These are phyloP conservation scores for Zaprionus capensis DNA, from an alignment of 1,140 invertebrate species.

Conservation along the genomic window DNA sequence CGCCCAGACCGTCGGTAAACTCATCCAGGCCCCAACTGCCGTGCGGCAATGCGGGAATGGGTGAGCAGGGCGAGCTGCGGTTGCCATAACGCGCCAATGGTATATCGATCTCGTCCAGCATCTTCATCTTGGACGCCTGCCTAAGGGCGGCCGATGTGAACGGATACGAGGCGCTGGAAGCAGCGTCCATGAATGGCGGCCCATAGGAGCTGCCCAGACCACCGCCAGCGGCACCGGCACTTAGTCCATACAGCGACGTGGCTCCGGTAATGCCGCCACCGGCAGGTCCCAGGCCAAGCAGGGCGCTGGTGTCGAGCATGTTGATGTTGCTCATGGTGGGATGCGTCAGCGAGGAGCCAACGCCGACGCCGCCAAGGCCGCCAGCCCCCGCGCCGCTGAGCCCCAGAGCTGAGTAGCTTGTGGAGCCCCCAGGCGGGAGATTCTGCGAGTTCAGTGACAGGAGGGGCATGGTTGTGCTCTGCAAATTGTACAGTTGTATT, in stretches of 20 bases:
- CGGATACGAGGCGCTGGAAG: constrained; percentile 85
- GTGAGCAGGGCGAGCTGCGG: constrained; percentile 87
- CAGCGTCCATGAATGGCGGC: constrained; percentile 75
- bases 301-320: constrained; percentile 73
- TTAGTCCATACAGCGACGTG: constrained; percentile 69
- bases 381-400: constrained; percentile 65
- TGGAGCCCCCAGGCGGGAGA: constrained; percentile 82
- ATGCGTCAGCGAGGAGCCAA: constrained; percentile 78
- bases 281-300: constrained; percentile 58
- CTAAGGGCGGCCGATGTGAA: constrained; percentile 87
- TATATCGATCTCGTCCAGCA: constrained; percentile 88
- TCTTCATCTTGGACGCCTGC: constrained; percentile 87
- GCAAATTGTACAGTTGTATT: constrained; percentile 85
- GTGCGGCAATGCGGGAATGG: constrained; percentile 84
- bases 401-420: constrained; percentile 79
- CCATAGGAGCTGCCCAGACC: constrained; percentile 70
- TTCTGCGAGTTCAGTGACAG: constrained; percentile 86
- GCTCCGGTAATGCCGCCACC: constrained; percentile 68
- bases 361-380: constrained; percentile 28
- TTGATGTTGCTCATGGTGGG: constrained; percentile 75
- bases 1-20: constrained; percentile 87
- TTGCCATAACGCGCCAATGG: constrained; percentile 86
- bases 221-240: constrained; percentile 54
- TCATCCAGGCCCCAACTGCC: constrained; percentile 87
- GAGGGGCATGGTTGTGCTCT: constrained; percentile 87